Evolutionary conservation across 1,140 invertebrate species (phyloP), one percentile per base, ranked within the genome.

Genomic region (Lordiphosa clarofinis): DNA sequence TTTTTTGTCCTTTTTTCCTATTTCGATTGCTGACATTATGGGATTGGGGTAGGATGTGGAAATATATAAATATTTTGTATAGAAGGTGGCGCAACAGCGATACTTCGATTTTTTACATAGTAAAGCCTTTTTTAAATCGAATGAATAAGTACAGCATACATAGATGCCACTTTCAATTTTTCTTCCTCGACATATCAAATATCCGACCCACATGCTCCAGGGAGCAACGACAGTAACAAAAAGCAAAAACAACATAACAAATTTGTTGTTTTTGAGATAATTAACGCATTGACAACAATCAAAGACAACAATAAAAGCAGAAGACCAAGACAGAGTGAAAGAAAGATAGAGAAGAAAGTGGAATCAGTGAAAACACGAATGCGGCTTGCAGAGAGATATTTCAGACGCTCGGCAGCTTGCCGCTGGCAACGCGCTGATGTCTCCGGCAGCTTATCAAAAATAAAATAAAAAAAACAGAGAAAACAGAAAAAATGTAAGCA

Each of bases 321-420:
- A 31, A 13, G 19, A 38, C 15, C 46, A 47, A 40, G 9, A 7
- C 37, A 55, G 44, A 56, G 46, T 43, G 12, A 56, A 15, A 33
- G 28, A 59, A 19, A 59, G 55, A 59, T 35, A 39, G n/a, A 50
- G n/a, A 47, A 70, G 66, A 71, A 71, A 70, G 66, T 70, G 53
- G 48, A 63, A 58, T 70, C 66, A 63, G 57, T 58, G 70, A 46
- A 48, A 55, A 21, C 13, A 0, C 8, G n/a, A 4, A n/a, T 43
- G 12, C 1, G 47, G 46, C 53, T 49, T 24, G 46, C 13, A 38
- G 50, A 33, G 38, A 5, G 36, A 56, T 53, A 56, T 63, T 61
- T 56, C 57, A 62, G 36, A 24, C 4, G 6, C 21, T 24, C 21
- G 21, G 21, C 21, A 24, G 21, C 21, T 24, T 24, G 21, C 21